A percentile compares a stretch with the other conserved stretches of the same genome.
phyloP scores from a whole-genome alignment of 2,888 invertebrate species.

The Aphrophora alni region DNA sequence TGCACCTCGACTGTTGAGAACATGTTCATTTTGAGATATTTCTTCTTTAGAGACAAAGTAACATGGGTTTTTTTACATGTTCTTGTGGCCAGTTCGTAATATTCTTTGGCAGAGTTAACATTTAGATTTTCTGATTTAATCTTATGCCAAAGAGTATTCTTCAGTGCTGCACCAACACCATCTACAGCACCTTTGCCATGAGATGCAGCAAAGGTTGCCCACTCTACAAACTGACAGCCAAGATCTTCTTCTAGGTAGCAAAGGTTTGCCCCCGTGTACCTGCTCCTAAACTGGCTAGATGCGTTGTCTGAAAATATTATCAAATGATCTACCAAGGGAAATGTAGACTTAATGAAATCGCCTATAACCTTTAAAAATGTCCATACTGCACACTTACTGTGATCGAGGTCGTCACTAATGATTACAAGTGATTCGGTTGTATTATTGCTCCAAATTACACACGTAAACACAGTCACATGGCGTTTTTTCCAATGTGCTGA shows the following conservation, averaged over 20 bases:
- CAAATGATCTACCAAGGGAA: not conserved
- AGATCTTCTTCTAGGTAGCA: not conserved
- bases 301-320: slow-evolving; percentile 18
- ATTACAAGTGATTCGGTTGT: not conserved
- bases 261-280: not conserved
- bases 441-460: slow-evolving; percentile 17
- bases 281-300: slow-evolving; percentile 13
- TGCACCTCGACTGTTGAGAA: slow-evolving; percentile 10
- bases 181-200: slow-evolving; percentile 25
- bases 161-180: slow-evolving; percentile 14
- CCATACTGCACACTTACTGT: slow-evolving; percentile 18
- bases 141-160: slow-evolving; percentile 5
- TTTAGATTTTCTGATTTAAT: slow-evolving; percentile 15
- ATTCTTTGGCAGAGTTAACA: slow-evolving; percentile 19
- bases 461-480: slow-evolving; percentile 19
- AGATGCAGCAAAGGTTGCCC: slow-evolving; percentile 18
- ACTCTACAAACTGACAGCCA: not conserved
- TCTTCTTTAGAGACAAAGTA: slow-evolving; percentile 25
- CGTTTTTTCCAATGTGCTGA: slow-evolving; percentile 16
- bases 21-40: slow-evolving; percentile 11
- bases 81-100: not conserved
- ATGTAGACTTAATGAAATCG: not conserved
- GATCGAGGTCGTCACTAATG: slow-evolving; percentile 15
- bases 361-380: slow-evolving; percentile 16
- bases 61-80: slow-evolving; percentile 4